A percentile compares a stretch with the other conserved stretches of the same genome.
These are phyloP conservation scores for Piscicola geometra DNA, from an alignment of 2,888 invertebrate genomes.

Conservation along the genomic window DNA sequence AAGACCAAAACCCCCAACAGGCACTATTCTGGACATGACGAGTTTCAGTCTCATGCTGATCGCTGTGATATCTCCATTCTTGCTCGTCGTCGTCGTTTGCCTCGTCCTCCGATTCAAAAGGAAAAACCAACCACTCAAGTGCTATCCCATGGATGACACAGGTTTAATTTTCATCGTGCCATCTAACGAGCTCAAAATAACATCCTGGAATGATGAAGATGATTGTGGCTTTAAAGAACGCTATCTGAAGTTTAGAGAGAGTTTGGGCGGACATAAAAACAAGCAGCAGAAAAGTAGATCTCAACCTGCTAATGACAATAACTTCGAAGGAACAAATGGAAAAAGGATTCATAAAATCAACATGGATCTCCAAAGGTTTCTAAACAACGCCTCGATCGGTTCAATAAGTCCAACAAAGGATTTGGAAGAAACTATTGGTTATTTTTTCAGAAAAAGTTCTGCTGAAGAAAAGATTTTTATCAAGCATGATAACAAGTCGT, in stretches of 20 bases:
- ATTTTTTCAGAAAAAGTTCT: no score
- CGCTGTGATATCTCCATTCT: background rate
- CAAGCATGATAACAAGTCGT: no score
- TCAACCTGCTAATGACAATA: background rate
- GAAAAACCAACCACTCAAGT: no score
- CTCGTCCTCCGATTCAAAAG: background rate
- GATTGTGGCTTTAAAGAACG: background rate
- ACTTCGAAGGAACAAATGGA: background rate
- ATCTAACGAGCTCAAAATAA: background rate
- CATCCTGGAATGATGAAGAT: background rate
- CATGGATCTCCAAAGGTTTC: background rate
- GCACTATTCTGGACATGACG: background rate
- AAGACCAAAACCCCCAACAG: no score
- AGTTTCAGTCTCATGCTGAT: background rate
- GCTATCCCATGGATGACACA: background rate
- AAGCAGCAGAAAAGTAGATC: background rate
- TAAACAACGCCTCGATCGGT: background rate
- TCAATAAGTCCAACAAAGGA: background rate
- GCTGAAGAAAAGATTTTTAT: no score
- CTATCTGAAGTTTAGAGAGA: background rate
- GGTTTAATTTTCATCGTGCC: conserved; percentile 3
- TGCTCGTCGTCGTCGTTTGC: conserved; percentile 1
- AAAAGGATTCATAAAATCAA: background rate
- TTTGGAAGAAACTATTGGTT: no score
- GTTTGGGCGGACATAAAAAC: background rate